These are phyloP conservation scores for Noctua janthe DNA, from an alignment of 2,888 invertebrate genomes.

Conservation along the genomic window DNA sequence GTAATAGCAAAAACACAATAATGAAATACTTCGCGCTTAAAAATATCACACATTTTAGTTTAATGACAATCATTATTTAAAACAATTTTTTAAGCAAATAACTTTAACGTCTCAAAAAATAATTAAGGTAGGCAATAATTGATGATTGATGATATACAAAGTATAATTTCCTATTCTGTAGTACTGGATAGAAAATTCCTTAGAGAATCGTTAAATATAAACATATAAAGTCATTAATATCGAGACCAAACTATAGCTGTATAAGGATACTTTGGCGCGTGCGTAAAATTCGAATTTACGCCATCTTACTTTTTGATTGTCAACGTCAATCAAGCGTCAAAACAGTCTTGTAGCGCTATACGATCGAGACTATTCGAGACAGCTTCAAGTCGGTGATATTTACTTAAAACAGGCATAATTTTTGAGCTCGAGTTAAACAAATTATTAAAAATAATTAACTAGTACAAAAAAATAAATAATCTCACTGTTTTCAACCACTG, in stretches of 20 bases:
- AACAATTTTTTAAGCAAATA: background rate
- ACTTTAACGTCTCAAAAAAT: no score
- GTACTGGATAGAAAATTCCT: background rate
- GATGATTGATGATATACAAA: background rate
- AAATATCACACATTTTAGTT: constrained; percentile 16
- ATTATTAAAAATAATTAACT: constrained; percentile 19
- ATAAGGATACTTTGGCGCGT: background rate
- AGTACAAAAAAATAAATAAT: constrained; percentile 46
- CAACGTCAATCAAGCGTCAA: background rate
- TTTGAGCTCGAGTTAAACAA: constrained; percentile 17
- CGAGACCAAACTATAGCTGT: background rate
- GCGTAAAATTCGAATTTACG: background rate
- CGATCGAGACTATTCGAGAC: background rate
- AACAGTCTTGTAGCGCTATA: background rate
- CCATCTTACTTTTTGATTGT: background rate
- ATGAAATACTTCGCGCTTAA: background rate
- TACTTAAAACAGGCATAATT: background rate
- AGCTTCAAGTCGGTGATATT: background rate
- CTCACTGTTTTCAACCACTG: constrained; percentile 60
- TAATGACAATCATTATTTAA: background rate
- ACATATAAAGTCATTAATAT: background rate
- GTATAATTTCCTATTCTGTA: background rate
- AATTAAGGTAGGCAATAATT: background rate
- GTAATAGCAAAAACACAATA: background rate
- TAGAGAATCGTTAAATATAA: background rate